Evolutionary conservation across 1,140 invertebrate species (phyloP).

Genomic region (Drosophila murphyi): DNA sequence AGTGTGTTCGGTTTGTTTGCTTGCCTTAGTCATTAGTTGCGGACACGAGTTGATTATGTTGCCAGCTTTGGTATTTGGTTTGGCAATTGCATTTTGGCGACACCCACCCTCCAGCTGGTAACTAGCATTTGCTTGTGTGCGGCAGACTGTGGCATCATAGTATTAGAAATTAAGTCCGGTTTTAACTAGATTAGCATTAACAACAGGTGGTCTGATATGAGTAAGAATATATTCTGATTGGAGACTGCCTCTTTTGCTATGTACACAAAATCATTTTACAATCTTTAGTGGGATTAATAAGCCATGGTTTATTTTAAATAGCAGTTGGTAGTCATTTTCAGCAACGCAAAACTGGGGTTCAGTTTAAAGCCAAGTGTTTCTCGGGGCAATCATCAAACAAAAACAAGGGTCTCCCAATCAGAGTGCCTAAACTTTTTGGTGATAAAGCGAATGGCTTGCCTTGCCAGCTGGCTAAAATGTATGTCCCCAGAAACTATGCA

Average conservation of each 20-base stretch:
- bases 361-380: slow-evolving; percentile 28
- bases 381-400: slow-evolving; percentile 17
- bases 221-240: neutral
- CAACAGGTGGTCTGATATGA: too few relatives aligned
- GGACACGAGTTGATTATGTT: slow-evolving; percentile 18
- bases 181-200: neutral
- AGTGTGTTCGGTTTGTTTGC: neutral
- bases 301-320: too few relatives aligned
- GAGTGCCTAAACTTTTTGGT: slow-evolving; percentile 28
- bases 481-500: slow-evolving; percentile 43
- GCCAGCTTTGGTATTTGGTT: slow-evolving; percentile 1
- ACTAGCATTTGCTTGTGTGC: neutral
- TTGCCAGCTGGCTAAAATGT: slow-evolving; percentile 32
- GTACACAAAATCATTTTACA: too few relatives aligned
- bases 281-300: too few relatives aligned
- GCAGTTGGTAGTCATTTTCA: neutral
- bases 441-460: slow-evolving; percentile 17
- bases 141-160: neutral
- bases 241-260: too few relatives aligned
- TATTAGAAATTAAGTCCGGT: neutral
- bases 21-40: slow-evolving; percentile 26
- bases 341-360: slow-evolving; percentile 23
- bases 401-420: slow-evolving; percentile 18
- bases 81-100: neutral
- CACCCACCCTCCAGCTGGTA: neutral